Percentiles rank a stretch among this genome's conserved stretches.
Evolutionary conservation across 2,888 invertebrate genomes (phyloP).

Genomic region (Tinea trinotella): DNA sequence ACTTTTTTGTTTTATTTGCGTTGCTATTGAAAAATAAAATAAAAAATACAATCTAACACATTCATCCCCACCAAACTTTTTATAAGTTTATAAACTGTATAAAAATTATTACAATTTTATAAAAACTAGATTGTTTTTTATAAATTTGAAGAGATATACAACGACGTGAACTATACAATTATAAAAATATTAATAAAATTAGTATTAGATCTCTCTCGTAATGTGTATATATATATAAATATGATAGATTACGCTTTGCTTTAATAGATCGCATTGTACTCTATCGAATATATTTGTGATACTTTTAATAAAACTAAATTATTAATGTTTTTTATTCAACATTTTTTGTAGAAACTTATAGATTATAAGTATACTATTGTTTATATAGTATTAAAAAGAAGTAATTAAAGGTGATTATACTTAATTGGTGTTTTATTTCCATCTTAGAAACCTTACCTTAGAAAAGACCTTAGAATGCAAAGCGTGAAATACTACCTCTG

Average conservation of each 20-base stretch:
- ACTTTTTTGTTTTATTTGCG: too few relatives aligned
- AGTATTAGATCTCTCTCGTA: constrained; percentile 7
- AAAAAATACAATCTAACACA: too few relatives aligned
- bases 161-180: not conserved
- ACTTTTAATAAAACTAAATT: constrained; percentile 68
- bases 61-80: too few relatives aligned
- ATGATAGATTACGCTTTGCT: constrained; percentile 7
- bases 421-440: constrained; percentile 30
- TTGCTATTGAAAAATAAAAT: too few relatives aligned
- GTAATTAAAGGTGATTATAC: constrained; percentile 59
- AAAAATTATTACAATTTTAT: too few relatives aligned
- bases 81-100: too few relatives aligned
- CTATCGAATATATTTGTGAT: constrained; percentile 23
- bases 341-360: constrained; percentile 57
- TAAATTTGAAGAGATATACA: too few relatives aligned
- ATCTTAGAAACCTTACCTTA: too few relatives aligned
- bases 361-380: constrained; percentile 35
- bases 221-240: too few relatives aligned
- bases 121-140: too few relatives aligned
- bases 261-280: not conserved
- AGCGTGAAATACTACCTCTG: too few relatives aligned
- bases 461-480: too few relatives aligned
- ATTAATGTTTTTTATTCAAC: constrained; percentile 56
- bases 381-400: constrained; percentile 37
- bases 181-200: not conserved